These are phyloP conservation scores for Prochilodus magdalenae DNA, from an alignment of 2,113 vertebrate species.

Conservation along the genomic window DNA sequence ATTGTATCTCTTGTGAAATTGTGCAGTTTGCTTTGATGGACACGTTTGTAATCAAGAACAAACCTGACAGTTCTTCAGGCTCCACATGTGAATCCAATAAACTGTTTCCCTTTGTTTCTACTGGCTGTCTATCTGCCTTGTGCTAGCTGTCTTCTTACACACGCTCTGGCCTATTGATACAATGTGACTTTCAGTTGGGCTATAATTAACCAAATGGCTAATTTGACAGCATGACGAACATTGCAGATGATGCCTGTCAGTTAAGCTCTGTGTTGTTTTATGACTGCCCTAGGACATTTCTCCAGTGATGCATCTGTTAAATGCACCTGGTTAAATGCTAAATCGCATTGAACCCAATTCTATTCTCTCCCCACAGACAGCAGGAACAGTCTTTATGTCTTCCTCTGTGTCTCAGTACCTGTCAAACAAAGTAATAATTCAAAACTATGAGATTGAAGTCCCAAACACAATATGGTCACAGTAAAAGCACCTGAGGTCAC, in stretches of 20 bases:
- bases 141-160: slow-evolving; percentile 63
- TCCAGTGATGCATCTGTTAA: slow-evolving; percentile 11
- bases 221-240: slow-evolving; percentile 62
- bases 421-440: slow-evolving; percentile 30
- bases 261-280: slow-evolving; percentile 43
- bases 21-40: slow-evolving; percentile 41
- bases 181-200: slow-evolving; percentile 53
- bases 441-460: slow-evolving; percentile 8
- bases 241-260: slow-evolving; percentile 62
- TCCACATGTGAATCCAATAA: slow-evolving; percentile 70
- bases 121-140: slow-evolving; percentile 62
- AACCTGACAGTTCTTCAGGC: slow-evolving; percentile 61
- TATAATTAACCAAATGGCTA: slow-evolving; percentile 61
- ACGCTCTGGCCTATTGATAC: slow-evolving; percentile 32
- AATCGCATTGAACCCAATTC: slow-evolving; percentile 14
- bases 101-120: slow-evolving; percentile 54
- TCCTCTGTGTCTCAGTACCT: slow-evolving; percentile 50
- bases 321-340: slow-evolving; percentile 5
- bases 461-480: slow-evolving; percentile 2
- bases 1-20: slow-evolving; percentile 50
- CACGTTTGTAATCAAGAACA: slow-evolving; percentile 54
- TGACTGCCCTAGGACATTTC: slow-evolving; percentile 29
- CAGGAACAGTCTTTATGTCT: slow-evolving; percentile 49
- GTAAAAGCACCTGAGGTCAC: slow-evolving; percentile 18
- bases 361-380: slow-evolving; percentile 15